These are phyloP conservation scores for Icerya purchasi DNA, from an alignment of 2,888 invertebrate species.

Conservation along the genomic window DNA sequence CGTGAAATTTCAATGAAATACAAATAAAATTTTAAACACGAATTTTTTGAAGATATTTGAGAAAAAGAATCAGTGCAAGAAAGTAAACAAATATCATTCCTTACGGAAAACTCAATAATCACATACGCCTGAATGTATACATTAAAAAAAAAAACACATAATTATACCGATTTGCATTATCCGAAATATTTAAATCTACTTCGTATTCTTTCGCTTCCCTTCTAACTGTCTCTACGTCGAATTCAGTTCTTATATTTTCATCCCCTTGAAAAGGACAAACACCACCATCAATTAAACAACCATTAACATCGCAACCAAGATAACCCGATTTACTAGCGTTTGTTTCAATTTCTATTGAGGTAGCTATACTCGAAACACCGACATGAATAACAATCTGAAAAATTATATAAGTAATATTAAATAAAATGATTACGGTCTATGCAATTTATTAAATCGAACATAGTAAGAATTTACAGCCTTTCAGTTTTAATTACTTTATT, in stretches of 20 bases:
- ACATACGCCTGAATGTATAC: neutral
- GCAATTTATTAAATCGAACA: no score
- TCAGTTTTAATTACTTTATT: no score
- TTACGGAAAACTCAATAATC: no score
- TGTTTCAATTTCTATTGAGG: conserved; percentile 43
- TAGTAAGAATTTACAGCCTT: no score
- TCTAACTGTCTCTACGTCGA: conserved; percentile 33
- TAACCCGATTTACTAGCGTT: conserved; percentile 42
- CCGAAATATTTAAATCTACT: conserved; percentile 33
- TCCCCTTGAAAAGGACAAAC: conserved; percentile 30
- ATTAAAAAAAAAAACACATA: conserved; percentile 3
- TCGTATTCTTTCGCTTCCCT: conserved; percentile 32
- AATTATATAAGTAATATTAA: no score
- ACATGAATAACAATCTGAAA: conserved; percentile 57
- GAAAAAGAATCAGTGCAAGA: neutral
- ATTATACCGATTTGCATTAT: conserved; percentile 40
- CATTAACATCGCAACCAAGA: conserved; percentile 31
- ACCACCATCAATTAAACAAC: conserved; percentile 23
- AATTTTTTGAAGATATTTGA: conserved; percentile 7
- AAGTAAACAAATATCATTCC: neutral
- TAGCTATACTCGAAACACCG: conserved; percentile 43
- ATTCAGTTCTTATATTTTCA: conserved; percentile 19
- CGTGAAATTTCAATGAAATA: no score
- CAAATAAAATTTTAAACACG: no score
- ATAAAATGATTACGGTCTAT: no score